A percentile compares a stretch with the other conserved stretches of the same genome.
Evolutionary conservation across 64 coral and sea anemone species (phyloP).

Genomic region (Astreopora myriophthalma): DNA sequence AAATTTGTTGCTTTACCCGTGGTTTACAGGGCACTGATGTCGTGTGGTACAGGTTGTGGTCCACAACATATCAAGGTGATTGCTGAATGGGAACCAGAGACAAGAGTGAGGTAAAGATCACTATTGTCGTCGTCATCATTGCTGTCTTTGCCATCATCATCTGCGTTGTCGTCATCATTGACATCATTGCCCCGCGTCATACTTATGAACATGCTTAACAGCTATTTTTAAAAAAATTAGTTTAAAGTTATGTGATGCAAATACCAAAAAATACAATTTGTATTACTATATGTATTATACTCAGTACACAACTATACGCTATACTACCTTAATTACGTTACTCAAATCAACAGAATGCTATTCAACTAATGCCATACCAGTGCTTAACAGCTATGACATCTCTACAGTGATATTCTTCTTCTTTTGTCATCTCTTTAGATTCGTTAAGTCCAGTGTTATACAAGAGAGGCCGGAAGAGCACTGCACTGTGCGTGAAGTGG

Average conservation of each 20-base stretch:
- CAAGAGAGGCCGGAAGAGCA: conserved; percentile 77
- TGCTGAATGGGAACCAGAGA: conserved; percentile 87
- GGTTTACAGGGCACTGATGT: conserved; percentile 52
- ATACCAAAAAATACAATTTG: no score
- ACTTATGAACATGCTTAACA: no score
- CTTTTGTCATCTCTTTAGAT: conserved; percentile 32
- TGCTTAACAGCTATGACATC: no score
- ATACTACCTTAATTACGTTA: no score
- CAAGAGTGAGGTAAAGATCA: conserved; percentile 70
- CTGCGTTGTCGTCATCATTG: background rate
- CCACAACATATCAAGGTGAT: conserved; percentile 83
- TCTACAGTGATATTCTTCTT: background rate
- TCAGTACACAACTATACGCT: no score
- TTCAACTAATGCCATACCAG: no score
- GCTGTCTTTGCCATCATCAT: background rate
- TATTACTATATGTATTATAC: no score
- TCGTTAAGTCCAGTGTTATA: conserved; percentile 54
- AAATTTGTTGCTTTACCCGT: background rate
- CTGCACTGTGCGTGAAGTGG: conserved; percentile 77
- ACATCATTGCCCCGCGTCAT: background rate
- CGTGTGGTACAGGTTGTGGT: conserved; percentile 56
- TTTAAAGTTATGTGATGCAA: no score
- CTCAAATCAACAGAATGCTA: no score
- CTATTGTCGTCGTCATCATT: background rate
- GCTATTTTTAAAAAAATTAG: no score